Percentiles rank a stretch among this genome's conserved stretches.
These are phyloP conservation scores for Siniperca scherzeri DNA, from an alignment of 2,797 vertebrate species.

Conservation along the genomic window DNA sequence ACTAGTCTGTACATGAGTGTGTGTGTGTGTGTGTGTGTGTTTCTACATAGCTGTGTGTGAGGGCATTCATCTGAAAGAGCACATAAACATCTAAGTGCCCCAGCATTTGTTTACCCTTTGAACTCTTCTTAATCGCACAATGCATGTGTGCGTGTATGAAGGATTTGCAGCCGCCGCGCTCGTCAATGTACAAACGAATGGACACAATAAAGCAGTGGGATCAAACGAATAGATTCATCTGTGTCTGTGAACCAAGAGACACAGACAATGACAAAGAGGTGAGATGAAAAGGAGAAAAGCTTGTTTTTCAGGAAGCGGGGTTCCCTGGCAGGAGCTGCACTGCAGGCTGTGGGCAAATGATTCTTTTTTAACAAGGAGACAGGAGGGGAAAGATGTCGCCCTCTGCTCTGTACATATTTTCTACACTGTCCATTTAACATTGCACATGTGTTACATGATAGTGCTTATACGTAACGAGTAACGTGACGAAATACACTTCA, in stretches of 20 bases:
- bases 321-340: slow-evolving; percentile 25
- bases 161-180: slow-evolving; percentile 42
- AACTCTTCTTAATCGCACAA: slow-evolving; percentile 46
- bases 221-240: slow-evolving; percentile 60
- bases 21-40: background rate
- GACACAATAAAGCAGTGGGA: slow-evolving; percentile 56
- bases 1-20: background rate
- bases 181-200: slow-evolving; percentile 37
- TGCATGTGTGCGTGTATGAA: slow-evolving; percentile 21
- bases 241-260: slow-evolving; percentile 55
- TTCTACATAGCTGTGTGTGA: slow-evolving; percentile 34
- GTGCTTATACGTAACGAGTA: background rate
- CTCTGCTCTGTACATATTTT: slow-evolving; percentile 10
- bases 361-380: slow-evolving; percentile 32
- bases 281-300: slow-evolving; percentile 62
- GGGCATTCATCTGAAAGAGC: slow-evolving; percentile 56
- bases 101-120: slow-evolving; percentile 64
- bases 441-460: slow-evolving; percentile 23
- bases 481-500: slow-evolving; percentile 10
- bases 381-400: background rate
- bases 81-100: slow-evolving; percentile 56
- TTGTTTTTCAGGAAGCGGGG: slow-evolving; percentile 48
- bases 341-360: slow-evolving; percentile 29
- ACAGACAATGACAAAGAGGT: slow-evolving; percentile 52
- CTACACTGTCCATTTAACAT: background rate